A percentile compares a stretch with the other conserved stretches of the same genome.
Evolutionary conservation across 2,888 invertebrate genomes (phyloP).

Genomic region (Euzophera pinguis): DNA sequence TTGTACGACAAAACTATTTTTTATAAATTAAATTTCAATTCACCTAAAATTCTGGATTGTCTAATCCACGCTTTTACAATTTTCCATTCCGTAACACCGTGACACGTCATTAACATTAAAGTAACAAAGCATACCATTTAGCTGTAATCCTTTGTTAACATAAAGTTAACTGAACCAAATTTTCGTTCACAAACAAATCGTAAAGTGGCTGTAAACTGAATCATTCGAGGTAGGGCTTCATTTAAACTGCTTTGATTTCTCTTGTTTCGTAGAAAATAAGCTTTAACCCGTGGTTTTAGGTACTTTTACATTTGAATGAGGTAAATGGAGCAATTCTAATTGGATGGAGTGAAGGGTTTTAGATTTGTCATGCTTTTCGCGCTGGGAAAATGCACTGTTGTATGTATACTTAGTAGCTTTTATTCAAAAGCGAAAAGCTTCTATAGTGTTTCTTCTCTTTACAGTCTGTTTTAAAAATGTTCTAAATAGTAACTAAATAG

Average conservation of each 20-base stretch:
- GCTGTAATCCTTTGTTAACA: slow-evolving; percentile 7
- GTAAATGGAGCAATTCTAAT: too few relatives aligned
- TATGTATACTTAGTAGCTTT: too few relatives aligned
- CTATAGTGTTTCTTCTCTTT: too few relatives aligned
- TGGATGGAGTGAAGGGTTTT: too few relatives aligned
- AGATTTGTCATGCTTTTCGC: too few relatives aligned
- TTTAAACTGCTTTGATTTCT: background rate
- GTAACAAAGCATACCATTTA: background rate
- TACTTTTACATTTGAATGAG: background rate
- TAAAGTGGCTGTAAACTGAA: slow-evolving; percentile 8
- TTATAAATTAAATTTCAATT: too few relatives aligned
- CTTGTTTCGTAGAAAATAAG: background rate
- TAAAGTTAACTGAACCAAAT: slow-evolving; percentile 10
- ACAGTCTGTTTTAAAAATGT: too few relatives aligned
- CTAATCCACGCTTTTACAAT: background rate
- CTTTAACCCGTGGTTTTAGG: background rate
- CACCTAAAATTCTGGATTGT: background rate
- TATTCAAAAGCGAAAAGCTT: too few relatives aligned
- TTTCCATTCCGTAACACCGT: slow-evolving; percentile 1
- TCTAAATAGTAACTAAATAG: too few relatives aligned
- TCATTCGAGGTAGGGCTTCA: background rate
- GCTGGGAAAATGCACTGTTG: too few relatives aligned
- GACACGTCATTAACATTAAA: slow-evolving; percentile 1
- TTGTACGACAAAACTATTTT: too few relatives aligned
- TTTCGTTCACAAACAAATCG: slow-evolving; percentile 9